Conservation (phyloP, 2,113 vertebrate genomes). For the Picathartes gymnocephalus region DNA sequence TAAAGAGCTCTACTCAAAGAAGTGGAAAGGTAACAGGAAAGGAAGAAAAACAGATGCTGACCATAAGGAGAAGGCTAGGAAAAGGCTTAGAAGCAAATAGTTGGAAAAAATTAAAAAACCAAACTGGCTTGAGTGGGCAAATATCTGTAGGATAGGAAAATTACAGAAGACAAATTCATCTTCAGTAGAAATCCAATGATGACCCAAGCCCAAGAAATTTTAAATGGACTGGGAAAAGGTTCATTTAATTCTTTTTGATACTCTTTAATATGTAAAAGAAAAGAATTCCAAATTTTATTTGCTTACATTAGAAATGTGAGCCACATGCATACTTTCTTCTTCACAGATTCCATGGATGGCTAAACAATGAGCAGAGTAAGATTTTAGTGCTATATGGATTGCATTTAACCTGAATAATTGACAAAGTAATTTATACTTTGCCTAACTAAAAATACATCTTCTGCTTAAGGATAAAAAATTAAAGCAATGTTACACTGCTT, state of each 20-base stretch:
- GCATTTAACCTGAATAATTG: not conserved
- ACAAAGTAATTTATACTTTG: not conserved
- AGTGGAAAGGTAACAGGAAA: not conserved
- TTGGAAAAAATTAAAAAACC: not conserved
- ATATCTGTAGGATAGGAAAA: not conserved
- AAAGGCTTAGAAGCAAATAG: not conserved
- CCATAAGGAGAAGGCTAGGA: not conserved
- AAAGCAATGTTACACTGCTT: not conserved
- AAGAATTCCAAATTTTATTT: not conserved
- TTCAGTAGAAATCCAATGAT: not conserved
- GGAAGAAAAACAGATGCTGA: not conserved
- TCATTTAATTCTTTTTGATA: not conserved
- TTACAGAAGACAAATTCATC: not conserved
- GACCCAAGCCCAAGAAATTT: not conserved
- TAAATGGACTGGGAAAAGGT: not conserved
- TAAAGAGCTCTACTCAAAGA: not conserved
- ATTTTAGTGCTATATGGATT: not conserved
- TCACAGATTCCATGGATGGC: not conserved
- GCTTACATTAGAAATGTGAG: not conserved
- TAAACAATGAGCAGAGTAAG: not conserved
- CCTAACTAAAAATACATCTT: not conserved
- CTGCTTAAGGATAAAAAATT: not conserved
- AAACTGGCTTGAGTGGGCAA: not conserved
- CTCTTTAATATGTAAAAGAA: not conserved
- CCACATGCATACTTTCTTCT: not conserved